These are phyloP conservation scores for Syrrhaptes paradoxus DNA, from an alignment of 2,113 vertebrate genomes.

Conservation along the genomic window DNA sequence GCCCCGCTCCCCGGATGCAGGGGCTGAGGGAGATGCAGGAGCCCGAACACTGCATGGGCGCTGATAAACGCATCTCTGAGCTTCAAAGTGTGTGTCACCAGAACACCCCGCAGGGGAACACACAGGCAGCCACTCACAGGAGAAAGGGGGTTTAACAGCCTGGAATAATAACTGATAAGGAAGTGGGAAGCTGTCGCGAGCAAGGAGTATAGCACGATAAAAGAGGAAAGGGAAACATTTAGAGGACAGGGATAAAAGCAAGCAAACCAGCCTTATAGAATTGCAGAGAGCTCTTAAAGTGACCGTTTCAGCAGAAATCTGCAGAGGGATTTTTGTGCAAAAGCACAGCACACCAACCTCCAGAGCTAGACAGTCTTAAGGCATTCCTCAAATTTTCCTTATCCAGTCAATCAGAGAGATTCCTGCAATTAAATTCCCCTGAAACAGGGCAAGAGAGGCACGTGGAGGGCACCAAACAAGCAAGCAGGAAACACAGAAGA, in stretches of 20 bases:
- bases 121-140: background rate
- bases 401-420: background rate
- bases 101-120: no score
- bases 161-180: background rate
- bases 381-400: background rate
- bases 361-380: background rate
- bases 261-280: background rate
- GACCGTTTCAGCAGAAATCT: background rate
- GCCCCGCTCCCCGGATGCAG: fast-evolving
- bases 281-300: background rate
- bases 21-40: background rate
- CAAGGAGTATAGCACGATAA: background rate
- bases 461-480: background rate
- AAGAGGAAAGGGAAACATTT: background rate
- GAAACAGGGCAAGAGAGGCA: background rate
- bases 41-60: background rate
- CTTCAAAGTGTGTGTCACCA: no score
- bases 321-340: background rate
- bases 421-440: background rate
- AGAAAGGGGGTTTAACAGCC: background rate
- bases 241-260: background rate
- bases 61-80: background rate
- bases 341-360: background rate
- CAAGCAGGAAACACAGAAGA: background rate
- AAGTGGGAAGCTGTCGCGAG: background rate